Evolutionary conservation across 2,888 invertebrate genomes (phyloP).

Genomic region (Artemia sp.): DNA sequence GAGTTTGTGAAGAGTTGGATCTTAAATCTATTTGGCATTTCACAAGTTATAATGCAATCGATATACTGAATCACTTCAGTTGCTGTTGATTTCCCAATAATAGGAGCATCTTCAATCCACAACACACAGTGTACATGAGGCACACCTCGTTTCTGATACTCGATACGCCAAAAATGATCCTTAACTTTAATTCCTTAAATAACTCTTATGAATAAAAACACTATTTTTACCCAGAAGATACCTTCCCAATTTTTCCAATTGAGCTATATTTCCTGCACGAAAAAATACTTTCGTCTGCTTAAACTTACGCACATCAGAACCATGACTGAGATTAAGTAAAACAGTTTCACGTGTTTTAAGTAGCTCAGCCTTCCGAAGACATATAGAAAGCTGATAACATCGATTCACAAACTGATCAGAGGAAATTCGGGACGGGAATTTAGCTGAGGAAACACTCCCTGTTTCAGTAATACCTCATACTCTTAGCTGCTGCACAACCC

Average conservation of each 20-base stretch:
- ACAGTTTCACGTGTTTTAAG: slow-evolving; percentile 35
- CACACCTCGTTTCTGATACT: no score
- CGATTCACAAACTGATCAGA: slow-evolving; percentile 48
- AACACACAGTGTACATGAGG: no score
- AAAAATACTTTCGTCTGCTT: slow-evolving; percentile 97
- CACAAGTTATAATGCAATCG: no score
- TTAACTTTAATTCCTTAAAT: slow-evolving; percentile 41
- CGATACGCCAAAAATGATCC: no score
- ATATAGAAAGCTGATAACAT: slow-evolving; percentile 60
- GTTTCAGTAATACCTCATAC: slow-evolving; percentile 98
- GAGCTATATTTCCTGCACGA: slow-evolving; percentile 93
- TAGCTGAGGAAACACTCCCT: slow-evolving; percentile 90
- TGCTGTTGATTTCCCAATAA: no score
- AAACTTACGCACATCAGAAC: slow-evolving; percentile 80
- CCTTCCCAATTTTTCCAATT: slow-evolving; percentile 75
- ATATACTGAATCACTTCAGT: no score
- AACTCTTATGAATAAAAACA: slow-evolving; percentile 77
- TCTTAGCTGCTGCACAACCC: slow-evolving; percentile 75
- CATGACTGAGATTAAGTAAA: slow-evolving; percentile 32
- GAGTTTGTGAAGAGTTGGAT: no score
- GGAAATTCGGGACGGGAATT: slow-evolving; percentile 61
- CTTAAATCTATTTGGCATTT: no score
- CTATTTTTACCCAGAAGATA: slow-evolving; percentile 66
- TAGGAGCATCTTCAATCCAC: no score
- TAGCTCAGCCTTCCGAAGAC: slow-evolving; percentile 57